Evolutionary conservation across 2,888 invertebrate genomes (phyloP), one percentile per base, ranked within the genome.

Genomic region (Crossocerus cetratus): DNA sequence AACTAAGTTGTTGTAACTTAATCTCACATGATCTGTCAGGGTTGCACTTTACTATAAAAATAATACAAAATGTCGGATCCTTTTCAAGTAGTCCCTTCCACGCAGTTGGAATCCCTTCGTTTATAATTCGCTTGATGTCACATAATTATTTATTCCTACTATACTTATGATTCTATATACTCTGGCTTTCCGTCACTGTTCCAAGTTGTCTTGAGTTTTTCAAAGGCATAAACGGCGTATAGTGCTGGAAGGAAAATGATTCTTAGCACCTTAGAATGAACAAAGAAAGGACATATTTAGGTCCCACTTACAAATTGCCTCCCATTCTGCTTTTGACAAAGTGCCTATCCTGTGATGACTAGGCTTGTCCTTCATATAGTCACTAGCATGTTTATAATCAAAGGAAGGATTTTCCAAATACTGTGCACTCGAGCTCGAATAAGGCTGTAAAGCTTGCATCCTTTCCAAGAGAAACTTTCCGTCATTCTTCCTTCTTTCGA

Each of bases 301-400:
- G 16, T 49, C 16, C 53, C 20, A 94, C 95, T 94, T 91, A 97
- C 97, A 95, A 77, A 95, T 94, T 74, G 96, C 97, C 91, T 98
- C 98, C 98, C 98, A 98, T 91, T 98, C 98, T 55, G 95, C 93
- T 83, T 93, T 93, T 13, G 97, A 96, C 83, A 98, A 92, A 2
- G 98, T 98, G 13, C 98, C 98, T 80, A 96, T 91, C 57, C 90
- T 90, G 20, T 87, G 84, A 72, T 86, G 86, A 42, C 77, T 83
- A 1, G 85, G 82, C 4, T 82, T 77, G 71, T 88, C 90, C 81
- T 91, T 91, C 85, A 93, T 90, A 86, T 92, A 93, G 59, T 92
- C 91, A 72, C 93, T 92, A 2, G 95, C 96, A 91, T 97, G 96
- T 56, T 91, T 90, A 91, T 96, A 98, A 85, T 97, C 95, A 11